Evolutionary conservation across 2,797 vertebrate species (phyloP).

Genomic region (Microcaecilia unicolor): DNA sequence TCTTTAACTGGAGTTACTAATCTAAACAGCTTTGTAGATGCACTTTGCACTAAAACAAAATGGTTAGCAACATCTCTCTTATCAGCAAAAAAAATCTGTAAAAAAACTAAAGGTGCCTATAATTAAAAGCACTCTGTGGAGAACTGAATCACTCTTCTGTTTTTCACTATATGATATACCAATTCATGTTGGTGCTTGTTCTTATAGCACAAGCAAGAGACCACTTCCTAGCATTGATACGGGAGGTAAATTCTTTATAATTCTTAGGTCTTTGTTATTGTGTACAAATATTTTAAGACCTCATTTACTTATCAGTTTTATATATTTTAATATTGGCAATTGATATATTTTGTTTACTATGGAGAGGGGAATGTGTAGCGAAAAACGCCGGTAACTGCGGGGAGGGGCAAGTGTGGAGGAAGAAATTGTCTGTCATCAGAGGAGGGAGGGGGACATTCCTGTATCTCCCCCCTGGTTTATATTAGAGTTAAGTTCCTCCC

Average conservation of each 20-base stretch:
- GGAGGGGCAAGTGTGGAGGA: too few relatives aligned
- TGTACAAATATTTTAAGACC: conserved; percentile 54
- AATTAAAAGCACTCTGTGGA: conserved; percentile 55
- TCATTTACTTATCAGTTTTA: conserved; percentile 51
- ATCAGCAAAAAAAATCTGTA: conserved; percentile 33
- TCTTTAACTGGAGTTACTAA: conserved; percentile 38
- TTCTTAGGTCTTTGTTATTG: conserved; percentile 50
- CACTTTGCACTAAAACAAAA: conserved; percentile 54
- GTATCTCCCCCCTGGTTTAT: too few relatives aligned
- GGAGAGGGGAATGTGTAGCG: too few relatives aligned
- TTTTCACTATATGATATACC: conserved; percentile 36
- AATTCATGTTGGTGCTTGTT: conserved; percentile 38
- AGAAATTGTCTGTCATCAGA: too few relatives aligned
- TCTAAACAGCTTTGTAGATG: conserved; percentile 48
- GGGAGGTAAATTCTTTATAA: conserved; percentile 54
- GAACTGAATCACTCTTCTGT: conserved; percentile 35
- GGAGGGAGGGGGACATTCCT: too few relatives aligned
- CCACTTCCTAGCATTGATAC: conserved; percentile 63
- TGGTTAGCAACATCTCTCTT: conserved; percentile 38
- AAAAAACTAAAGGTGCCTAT: conserved; percentile 70
- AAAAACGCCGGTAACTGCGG: too few relatives aligned
- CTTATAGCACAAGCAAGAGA: conserved; percentile 55
- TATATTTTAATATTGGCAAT: conserved; percentile 60
- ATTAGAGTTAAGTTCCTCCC: too few relatives aligned
- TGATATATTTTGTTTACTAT: conserved; percentile 54